Percentiles rank a stretch among this genome's conserved stretches.
Evolutionary conservation across 2,113 vertebrate species (phyloP).

Genomic region (Menidia beryllina): DNA sequence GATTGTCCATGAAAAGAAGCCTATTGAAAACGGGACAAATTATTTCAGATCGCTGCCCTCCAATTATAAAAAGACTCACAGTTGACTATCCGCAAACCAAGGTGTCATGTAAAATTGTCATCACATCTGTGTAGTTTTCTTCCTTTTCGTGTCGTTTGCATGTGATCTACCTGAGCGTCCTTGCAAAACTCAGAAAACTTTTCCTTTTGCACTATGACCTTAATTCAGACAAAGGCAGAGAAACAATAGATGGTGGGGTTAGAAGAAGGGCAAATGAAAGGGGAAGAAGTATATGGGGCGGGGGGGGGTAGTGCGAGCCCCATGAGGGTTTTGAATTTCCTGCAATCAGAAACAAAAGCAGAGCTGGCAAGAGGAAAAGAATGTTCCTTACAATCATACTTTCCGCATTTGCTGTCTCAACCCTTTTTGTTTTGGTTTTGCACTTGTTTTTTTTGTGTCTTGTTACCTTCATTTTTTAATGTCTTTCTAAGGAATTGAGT

Average conservation of each 20-base stretch:
- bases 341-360: slow-evolving; percentile 21
- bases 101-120: neutral
- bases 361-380: slow-evolving; percentile 13
- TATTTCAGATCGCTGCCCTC: neutral
- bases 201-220: neutral
- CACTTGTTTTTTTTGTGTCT: slow-evolving; percentile 40
- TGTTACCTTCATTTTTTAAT: slow-evolving; percentile 42
- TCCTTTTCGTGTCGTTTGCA: neutral
- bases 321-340: slow-evolving; percentile 40
- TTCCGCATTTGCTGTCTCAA: neutral
- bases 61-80: neutral
- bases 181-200: slow-evolving; percentile 16
- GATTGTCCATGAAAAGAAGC: neutral
- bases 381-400: slow-evolving; percentile 26
- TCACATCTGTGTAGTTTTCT: neutral
- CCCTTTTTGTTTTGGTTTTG: slow-evolving; percentile 29
- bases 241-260: neutral
- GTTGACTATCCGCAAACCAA: neutral
- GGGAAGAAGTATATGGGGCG: neutral
- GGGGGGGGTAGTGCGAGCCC: neutral
- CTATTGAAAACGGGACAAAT: too few species aligned
- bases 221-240: neutral
- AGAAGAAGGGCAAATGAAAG: neutral
- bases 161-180: slow-evolving; percentile 1
- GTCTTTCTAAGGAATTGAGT: slow-evolving; percentile 35